A percentile compares a stretch with the other conserved stretches of the same genome.
Conservation (phyloP, 2,888 invertebrate species). For the Automeris io region DNA sequence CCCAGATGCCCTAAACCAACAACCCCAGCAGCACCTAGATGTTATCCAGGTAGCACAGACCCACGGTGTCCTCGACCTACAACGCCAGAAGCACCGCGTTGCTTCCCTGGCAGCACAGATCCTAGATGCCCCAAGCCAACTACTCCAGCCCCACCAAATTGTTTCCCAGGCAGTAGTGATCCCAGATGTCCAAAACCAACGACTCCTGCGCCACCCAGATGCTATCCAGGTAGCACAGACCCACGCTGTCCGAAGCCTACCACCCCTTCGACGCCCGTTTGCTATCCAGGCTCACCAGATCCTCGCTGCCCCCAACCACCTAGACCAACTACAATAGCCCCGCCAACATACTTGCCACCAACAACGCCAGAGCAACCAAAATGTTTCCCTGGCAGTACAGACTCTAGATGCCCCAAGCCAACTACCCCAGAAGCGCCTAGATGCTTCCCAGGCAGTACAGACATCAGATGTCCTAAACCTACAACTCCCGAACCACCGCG, state of each 20-base stretch:
- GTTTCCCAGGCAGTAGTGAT: conserved; percentile 37
- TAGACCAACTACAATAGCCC: too few species aligned
- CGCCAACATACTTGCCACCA: too few species aligned
- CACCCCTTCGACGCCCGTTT: conserved; percentile 17
- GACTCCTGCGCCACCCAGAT: conserved; percentile 25
- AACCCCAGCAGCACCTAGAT: conserved; percentile 27
- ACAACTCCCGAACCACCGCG: conserved; percentile 25
- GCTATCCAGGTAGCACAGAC: conserved; percentile 35
- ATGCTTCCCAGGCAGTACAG: conserved; percentile 18
- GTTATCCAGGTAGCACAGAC: conserved; percentile 30
- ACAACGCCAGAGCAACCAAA: conserved; percentile 25
- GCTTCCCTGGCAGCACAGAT: conserved; percentile 26
- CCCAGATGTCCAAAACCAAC: conserved; percentile 29
- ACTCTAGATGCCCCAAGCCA: conserved; percentile 26
- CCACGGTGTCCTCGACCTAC: conserved; percentile 36
- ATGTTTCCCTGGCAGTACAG: conserved; percentile 22
- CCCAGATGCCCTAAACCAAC: conserved; percentile 24
- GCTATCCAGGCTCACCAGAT: conserved; percentile 29
- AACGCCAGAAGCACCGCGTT: conserved; percentile 20
- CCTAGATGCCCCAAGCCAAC: conserved; percentile 36
- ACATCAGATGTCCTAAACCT: conserved; percentile 32
- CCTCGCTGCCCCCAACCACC: conserved; percentile 39
- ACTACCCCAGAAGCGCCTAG: conserved; percentile 15
- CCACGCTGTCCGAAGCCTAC: conserved; percentile 32
- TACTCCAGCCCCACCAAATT: conserved; percentile 22